phyloP scores from a whole-genome alignment of 35 echinoderm and acorn worm species.

The Eucidaris tribuloides region DNA sequence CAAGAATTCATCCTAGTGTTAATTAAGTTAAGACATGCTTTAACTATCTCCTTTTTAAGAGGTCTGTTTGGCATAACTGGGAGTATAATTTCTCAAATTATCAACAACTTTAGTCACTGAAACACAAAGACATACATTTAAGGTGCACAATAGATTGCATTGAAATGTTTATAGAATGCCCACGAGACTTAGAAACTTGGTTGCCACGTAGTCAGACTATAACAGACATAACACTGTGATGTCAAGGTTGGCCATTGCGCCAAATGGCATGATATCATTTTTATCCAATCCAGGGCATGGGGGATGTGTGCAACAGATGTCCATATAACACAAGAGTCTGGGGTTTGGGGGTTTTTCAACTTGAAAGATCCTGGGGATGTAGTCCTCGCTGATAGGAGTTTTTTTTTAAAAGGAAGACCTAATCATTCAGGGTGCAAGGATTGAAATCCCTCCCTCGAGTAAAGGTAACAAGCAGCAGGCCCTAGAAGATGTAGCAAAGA shows the following conservation, averaged over 20 bases:
- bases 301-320: constrained; percentile 57
- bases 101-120: constrained; percentile 35
- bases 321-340: constrained; percentile 47
- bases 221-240: constrained; percentile 59
- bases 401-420: constrained; percentile 50
- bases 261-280: constrained; percentile 60
- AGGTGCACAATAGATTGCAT: constrained; percentile 57
- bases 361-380: constrained; percentile 44
- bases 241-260: constrained; percentile 44
- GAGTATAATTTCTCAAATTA: constrained; percentile 5
- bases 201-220: constrained; percentile 62
- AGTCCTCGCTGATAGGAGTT: constrained; percentile 48
- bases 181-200: constrained; percentile 38
- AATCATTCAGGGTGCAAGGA: background rate
- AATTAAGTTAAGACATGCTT: constrained; percentile 31
- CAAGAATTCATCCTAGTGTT: constrained; percentile 52
- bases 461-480: constrained; percentile 48
- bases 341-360: constrained; percentile 43
- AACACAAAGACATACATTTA: constrained; percentile 3
- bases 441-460: constrained; percentile 52
- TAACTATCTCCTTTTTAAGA: constrained; percentile 25
- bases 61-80: constrained; percentile 24
- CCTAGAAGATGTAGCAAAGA: constrained; percentile 36
- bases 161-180: constrained; percentile 58
- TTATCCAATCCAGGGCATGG: constrained; percentile 68